Base-by-base conservation (phyloP, 2,888 invertebrate species). In the Clusia tigrina region DNA sequence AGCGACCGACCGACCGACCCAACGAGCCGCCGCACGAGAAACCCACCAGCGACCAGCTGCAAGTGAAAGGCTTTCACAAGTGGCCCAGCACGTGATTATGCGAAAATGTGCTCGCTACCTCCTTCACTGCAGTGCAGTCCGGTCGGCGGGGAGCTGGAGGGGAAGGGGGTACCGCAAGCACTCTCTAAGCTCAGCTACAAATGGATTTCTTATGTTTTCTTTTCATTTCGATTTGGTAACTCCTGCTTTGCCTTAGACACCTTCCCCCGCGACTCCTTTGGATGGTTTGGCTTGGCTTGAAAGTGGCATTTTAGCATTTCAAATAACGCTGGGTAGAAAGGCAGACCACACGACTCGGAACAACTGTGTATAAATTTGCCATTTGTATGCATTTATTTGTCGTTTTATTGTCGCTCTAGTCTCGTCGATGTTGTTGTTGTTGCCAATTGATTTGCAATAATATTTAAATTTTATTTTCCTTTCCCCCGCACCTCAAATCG, bases 201-300 rank as follows among this genome's bases (percentile, higher is more conserved):
- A 80, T 77, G 79, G 78, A 71, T 70, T 77, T 78, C 67, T 71
- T 69, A 65, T 80, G 81, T 80, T 81, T 81, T 79, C 79, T 79
- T 80, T 80, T 77, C 78, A 80, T 80, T 73, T 71, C 63, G 57
- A 32, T 57, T 42, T 53, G 53, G 57, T 38, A 60, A 58, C 25
- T n/a, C n/a, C n/a, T n/a, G n/a, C n/a, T n/a, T n/a, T n/a, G n/a
- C n/a, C n/a, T n/a, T n/a, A n/a, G n/a, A n/a, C n/a, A n/a, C n/a
- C n/a, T n/a, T n/a, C n/a, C n/a, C n/a, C n/a, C n/a, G n/a, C n/a
- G n/a, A n/a, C n/a, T 23, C 20, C 25, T 61, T 58, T 65, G 53
- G 58, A 60, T 63, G 3, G 59, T 70, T 67, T 68, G 46, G n/a
- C 12, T 42, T n/a, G 52, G 74, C 74, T 78, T 76, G 77, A 74